Conservation (phyloP, 2,113 vertebrate species). For the Corydoras sp. region DNA sequence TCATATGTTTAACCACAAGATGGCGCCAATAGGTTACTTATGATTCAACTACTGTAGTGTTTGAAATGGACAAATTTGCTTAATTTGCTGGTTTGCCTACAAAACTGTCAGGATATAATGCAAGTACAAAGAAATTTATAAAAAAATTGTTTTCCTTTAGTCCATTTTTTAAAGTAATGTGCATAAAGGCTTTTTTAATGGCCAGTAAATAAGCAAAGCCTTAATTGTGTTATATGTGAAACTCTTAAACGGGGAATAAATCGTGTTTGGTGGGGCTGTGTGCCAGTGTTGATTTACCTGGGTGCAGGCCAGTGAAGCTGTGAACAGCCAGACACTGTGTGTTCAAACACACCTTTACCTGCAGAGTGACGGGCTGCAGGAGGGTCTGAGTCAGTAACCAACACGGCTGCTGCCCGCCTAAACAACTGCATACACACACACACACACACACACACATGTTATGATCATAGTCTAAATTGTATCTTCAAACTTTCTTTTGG, state of each 20-base stretch:
- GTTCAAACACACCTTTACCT: conserved; percentile 89
- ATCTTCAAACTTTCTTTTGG: too few species aligned
- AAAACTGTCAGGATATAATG: too few species aligned
- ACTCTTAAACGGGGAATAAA: too few species aligned
- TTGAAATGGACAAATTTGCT: too few species aligned
- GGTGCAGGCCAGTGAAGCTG: conserved; percentile 89
- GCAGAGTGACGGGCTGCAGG: conserved; percentile 81
- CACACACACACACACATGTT: not conserved
- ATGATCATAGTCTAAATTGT: not conserved
- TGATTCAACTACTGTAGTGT: too few species aligned
- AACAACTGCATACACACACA: conserved; percentile 60
- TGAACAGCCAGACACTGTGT: conserved; percentile 86
- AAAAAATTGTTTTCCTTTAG: too few species aligned
- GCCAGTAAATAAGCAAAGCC: too few species aligned
- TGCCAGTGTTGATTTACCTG: conserved; percentile 66
- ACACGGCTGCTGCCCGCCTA: conserved; percentile 86
- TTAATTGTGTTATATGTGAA: too few species aligned
- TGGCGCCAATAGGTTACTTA: too few species aligned
- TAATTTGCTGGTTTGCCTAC: too few species aligned
- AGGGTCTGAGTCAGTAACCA: conserved; percentile 86
- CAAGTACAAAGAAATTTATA: too few species aligned
- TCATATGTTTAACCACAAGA: too few species aligned
- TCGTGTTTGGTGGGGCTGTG: not conserved
- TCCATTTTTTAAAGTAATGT: not conserved
- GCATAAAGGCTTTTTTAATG: not conserved